Evolutionary conservation across 2,888 invertebrate species (phyloP).

Genomic region (Cheiracanthium punctorium): DNA sequence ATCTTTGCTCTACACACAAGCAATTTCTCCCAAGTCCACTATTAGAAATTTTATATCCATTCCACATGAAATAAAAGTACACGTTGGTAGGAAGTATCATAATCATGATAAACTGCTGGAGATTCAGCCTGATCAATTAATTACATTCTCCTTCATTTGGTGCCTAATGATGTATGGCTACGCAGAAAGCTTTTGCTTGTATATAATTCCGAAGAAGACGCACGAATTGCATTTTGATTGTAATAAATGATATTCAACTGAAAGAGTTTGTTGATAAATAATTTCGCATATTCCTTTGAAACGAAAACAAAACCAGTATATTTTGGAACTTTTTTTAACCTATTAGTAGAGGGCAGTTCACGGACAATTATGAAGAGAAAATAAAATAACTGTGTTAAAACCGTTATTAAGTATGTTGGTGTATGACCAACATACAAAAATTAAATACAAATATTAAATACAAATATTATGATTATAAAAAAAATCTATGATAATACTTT

Average conservation of each 20-base stretch:
- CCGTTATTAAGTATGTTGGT: too few relatives aligned
- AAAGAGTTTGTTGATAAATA: not conserved
- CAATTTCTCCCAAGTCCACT: too few relatives aligned
- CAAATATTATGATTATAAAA: too few relatives aligned
- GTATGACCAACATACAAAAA: too few relatives aligned
- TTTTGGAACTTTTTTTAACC: too few relatives aligned
- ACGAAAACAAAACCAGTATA: not conserved
- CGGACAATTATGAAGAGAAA: too few relatives aligned
- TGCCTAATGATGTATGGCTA: not conserved
- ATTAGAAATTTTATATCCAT: too few relatives aligned
- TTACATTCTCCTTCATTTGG: not conserved
- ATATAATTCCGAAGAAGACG: not conserved
- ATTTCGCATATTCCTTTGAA: not conserved
- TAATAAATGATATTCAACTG: not conserved
- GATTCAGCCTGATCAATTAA: not conserved
- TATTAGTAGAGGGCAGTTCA: too few relatives aligned
- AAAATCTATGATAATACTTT: too few relatives aligned
- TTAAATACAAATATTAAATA: too few relatives aligned
- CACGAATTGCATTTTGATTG: not conserved
- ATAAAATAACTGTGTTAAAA: too few relatives aligned
- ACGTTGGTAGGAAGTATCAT: not conserved
- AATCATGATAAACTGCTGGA: not conserved
- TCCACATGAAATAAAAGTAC: not conserved
- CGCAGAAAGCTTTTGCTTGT: not conserved
- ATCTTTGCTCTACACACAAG: too few relatives aligned